A percentile compares a stretch with the other conserved stretches of the same genome.
These are phyloP conservation scores for Cetoscarus ocellatus DNA, from an alignment of 2,797 vertebrate species.

Conservation along the genomic window DNA sequence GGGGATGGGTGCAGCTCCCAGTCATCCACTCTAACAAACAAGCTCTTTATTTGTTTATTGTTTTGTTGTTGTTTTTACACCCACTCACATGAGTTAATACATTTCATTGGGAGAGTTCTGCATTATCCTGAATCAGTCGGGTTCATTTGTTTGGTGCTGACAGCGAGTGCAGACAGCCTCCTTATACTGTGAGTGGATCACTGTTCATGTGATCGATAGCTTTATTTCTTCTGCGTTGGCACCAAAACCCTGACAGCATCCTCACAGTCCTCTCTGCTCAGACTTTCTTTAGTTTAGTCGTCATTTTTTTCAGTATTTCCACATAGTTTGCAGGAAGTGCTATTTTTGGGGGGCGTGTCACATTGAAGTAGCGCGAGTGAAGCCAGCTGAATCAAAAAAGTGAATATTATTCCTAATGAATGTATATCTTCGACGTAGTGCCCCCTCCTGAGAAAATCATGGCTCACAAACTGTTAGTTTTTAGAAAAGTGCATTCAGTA, in stretches of 20 bases:
- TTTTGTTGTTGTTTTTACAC: slow-evolving; percentile 27
- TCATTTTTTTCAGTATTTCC: slow-evolving; percentile 66
- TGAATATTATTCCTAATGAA: slow-evolving; percentile 59
- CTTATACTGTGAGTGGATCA: slow-evolving; percentile 91
- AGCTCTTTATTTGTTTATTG: slow-evolving; percentile 5
- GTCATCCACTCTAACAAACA: slow-evolving; percentile 46
- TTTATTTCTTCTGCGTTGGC: slow-evolving; percentile 84
- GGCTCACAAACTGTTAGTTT: slow-evolving; percentile 11
- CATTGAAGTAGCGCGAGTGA: slow-evolving; percentile 34
- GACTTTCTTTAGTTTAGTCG: slow-evolving; percentile 84
- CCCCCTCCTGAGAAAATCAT: slow-evolving; percentile 19
- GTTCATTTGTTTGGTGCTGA: slow-evolving; percentile 90
- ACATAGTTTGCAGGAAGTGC: slow-evolving; percentile 19
- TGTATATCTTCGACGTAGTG: slow-evolving; percentile 56
- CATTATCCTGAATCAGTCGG: slow-evolving; percentile 90
- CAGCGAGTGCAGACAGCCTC: slow-evolving; percentile 85
- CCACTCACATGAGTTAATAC: slow-evolving; percentile 84
- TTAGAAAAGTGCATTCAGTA: slow-evolving; percentile 28
- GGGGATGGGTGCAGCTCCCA: slow-evolving; percentile 79
- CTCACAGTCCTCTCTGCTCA: slow-evolving; percentile 30
- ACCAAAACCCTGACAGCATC: slow-evolving; percentile 79
- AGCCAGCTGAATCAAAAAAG: slow-evolving; percentile 36
- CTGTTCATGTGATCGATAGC: slow-evolving; percentile 79
- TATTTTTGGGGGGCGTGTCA: slow-evolving; percentile 7
- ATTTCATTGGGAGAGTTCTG: slow-evolving; percentile 87